Evolutionary conservation across 1,140 invertebrate species (phyloP), one percentile per base, ranked within the genome.

Genomic region (Drosophila repletoides): DNA sequence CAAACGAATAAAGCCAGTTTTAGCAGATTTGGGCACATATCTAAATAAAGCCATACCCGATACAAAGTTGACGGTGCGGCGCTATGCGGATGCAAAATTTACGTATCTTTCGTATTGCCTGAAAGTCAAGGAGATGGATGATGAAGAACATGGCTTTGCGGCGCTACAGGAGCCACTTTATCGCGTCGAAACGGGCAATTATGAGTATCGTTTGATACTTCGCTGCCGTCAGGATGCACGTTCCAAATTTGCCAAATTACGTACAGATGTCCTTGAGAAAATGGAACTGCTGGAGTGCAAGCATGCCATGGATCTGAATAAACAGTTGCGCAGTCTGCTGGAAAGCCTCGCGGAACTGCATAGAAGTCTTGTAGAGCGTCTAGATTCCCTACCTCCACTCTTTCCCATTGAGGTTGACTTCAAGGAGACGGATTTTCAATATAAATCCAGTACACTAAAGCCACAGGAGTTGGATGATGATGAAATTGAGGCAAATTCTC

Each of bases 61-160:
- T 86, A 99, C 98, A 0, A 95, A 97, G 88, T 91, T 99, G 22
- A 99, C 98, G 0, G 98, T 99, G 24, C 96, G 97, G 76, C 99
- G 99, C 88, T 99, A 99, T 91, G 96, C 97, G 0, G 98, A 99
- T 92, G 95, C 96, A 0, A 99, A 99, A 91, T 99, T 99, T 91
- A 98, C 99, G 90, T 99, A 99, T 91, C 91, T 99, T 12, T 99
- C 98, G 0, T 99, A 99, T 90, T 99, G 98, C 90, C 91, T 99
- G 31, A 99, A 99, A 92, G 96, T 97, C 0, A 97, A 97, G 90
- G 98, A 99, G 92, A 96, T 99, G 95, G 98, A 99, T 86, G 98
- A 99, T 90, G 98, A 99, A 90, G 98, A 99, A 88, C 97, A 98
- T 72, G 95, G 95, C 53, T 99, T 97, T 90, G 95, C 95, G 24